Conservation (phyloP, 1,140 invertebrate species). For the Sipha flava region DNA sequence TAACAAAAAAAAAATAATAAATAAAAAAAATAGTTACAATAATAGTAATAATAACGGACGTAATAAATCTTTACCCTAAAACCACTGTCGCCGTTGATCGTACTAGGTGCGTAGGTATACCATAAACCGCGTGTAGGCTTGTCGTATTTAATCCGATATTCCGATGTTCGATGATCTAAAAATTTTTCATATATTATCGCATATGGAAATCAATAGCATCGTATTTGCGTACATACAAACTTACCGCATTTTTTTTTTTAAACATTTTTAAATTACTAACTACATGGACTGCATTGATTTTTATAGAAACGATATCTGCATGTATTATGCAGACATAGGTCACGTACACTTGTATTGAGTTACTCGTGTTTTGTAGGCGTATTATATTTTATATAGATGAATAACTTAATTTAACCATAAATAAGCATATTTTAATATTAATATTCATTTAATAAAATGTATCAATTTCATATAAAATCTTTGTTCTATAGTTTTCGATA, state of each 20-base stretch:
- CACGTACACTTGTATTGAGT: not conserved
- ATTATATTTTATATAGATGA: not conserved
- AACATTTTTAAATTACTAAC: not conserved
- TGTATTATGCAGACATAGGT: not conserved
- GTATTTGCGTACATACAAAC: not conserved
- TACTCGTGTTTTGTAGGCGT: not conserved
- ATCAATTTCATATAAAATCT: too few species aligned
- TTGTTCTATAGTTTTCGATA: too few species aligned
- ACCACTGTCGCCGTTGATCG: not conserved
- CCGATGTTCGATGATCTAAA: not conserved
- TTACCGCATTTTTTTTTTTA: not conserved
- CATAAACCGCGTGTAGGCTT: not conserved
- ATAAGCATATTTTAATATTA: too few species aligned
- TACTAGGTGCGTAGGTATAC: not conserved
- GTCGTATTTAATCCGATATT: not conserved
- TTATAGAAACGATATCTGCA: not conserved
- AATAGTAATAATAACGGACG: too few species aligned
- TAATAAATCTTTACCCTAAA: not conserved
- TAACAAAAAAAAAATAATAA: not conserved
- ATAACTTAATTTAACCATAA: too few species aligned
- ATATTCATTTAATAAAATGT: too few species aligned
- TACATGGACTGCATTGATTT: not conserved
- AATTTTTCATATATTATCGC: not conserved
- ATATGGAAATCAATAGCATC: not conserved
- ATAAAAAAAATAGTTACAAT: too few species aligned